Evolutionary conservation across 1,140 invertebrate species (phyloP).

Genomic region (Ostrea edulis): DNA sequence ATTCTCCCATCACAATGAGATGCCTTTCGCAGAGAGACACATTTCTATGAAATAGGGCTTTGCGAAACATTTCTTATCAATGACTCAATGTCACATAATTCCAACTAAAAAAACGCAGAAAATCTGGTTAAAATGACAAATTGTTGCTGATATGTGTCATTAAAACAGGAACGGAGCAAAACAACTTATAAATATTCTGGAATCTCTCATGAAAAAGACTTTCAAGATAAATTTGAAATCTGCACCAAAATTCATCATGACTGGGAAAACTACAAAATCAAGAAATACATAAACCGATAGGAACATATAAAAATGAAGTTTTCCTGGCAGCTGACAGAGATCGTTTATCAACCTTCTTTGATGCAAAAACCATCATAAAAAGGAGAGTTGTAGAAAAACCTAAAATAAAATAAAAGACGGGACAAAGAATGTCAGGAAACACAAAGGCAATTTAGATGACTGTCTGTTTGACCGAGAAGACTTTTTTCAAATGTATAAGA

Average conservation of each 20-base stretch:
- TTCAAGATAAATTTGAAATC: not conserved
- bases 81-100: not conserved
- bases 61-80: not conserved
- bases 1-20: not conserved
- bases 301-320: conserved; percentile 1
- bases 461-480: not conserved
- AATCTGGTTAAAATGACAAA: not conserved
- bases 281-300: no score
- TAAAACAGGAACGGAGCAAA: not conserved
- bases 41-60: not conserved
- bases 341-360: not conserved
- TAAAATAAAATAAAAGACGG: not conserved
- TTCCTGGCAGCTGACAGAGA: conserved; percentile 4
- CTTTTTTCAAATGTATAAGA: not conserved
- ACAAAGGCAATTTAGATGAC: not conserved
- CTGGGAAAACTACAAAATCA: not conserved
- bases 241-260: not conserved
- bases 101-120: not conserved
- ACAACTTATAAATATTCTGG: not conserved
- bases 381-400: not conserved
- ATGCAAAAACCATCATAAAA: not conserved
- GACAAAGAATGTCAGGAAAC: not conserved
- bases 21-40: conserved; percentile 14
- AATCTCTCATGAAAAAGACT: not conserved
- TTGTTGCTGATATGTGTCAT: not conserved